Conservation (phyloP, 2,797 vertebrate genomes). For the Gallinago nigripennis region DNA sequence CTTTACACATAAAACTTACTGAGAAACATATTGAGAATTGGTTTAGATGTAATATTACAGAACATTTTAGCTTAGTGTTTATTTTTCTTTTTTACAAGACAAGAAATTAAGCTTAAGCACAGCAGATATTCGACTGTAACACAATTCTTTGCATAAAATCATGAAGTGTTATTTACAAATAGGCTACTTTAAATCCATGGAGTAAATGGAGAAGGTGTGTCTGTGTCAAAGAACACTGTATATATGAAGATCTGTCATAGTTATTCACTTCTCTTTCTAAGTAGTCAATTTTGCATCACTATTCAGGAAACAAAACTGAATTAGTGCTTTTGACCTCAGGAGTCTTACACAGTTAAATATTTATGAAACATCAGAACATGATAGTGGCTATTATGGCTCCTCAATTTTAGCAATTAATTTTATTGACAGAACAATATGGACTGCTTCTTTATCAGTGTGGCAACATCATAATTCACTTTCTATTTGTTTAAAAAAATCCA, state of each 20-base stretch:
- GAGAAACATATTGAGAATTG: not conserved
- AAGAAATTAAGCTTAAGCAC: not conserved
- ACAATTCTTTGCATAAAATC: not conserved
- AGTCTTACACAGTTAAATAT: slow-evolving; percentile 64
- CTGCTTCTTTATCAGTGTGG: not conserved
- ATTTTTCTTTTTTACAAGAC: not conserved
- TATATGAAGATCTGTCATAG: not conserved
- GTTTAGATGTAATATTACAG: not conserved
- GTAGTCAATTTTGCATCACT: slow-evolving; percentile 24
- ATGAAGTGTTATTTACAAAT: not conserved
- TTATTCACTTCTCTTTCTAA: slow-evolving; percentile 41
- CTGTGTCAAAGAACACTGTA: not conserved
- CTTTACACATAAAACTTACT: not conserved
- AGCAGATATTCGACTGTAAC: not conserved
- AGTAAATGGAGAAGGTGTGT: not conserved
- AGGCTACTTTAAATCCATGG: not conserved
- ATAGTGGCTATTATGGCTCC: slow-evolving; percentile 53
- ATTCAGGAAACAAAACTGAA: slow-evolving; percentile 46
- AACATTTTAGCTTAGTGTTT: not conserved
- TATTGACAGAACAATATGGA: slow-evolving; percentile 68
- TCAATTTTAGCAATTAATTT: slow-evolving; percentile 73
- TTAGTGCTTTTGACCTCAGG: slow-evolving; percentile 59
- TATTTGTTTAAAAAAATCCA: slow-evolving; percentile 54
- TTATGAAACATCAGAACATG: slow-evolving; percentile 64
- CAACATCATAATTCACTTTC: slow-evolving; percentile 12